These are phyloP conservation scores for Suillia variegata DNA, from an alignment of 2,888 invertebrate genomes.

Conservation along the genomic window DNA sequence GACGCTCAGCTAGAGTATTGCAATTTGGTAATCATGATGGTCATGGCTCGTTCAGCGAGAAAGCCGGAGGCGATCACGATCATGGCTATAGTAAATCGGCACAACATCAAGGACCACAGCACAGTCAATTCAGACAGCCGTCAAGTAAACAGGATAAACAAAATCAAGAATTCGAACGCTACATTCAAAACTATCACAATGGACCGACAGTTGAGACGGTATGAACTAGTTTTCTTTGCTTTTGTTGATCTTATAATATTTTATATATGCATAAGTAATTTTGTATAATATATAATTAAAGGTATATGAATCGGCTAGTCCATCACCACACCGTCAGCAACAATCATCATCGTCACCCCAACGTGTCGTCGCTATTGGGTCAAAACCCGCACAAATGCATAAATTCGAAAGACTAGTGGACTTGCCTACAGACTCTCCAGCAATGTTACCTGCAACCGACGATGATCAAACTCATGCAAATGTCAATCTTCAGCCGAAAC, in stretches of 20 bases:
- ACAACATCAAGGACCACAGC: background rate
- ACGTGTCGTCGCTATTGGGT: conserved; percentile 36
- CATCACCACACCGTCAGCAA: conserved; percentile 40
- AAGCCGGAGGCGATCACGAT: background rate
- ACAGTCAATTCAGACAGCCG: conserved; percentile 41
- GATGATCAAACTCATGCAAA: conserved; percentile 22
- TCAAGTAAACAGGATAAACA: conserved; percentile 45
- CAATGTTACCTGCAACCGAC: conserved; percentile 12
- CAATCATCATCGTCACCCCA: conserved; percentile 34
- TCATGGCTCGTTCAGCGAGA: background rate
- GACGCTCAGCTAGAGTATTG: conserved; percentile 11
- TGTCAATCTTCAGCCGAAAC: conserved; percentile 34
- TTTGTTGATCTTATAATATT: no score
- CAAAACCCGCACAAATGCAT: conserved; percentile 23
- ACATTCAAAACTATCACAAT: conserved; percentile 55
- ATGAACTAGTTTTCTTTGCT: background rate
- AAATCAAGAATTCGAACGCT: conserved; percentile 57
- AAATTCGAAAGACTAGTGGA: conserved; percentile 55
- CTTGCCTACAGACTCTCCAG: conserved; percentile 36
- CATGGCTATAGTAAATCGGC: background rate
- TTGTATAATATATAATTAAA: no score
- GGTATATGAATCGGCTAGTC: conserved; percentile 54
- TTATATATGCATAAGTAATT: no score
- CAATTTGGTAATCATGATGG: background rate
- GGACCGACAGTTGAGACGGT: conserved; percentile 58